phyloP scores from a whole-genome alignment of 92 coral and sea anemone species.

The Paragorgia papillata region DNA sequence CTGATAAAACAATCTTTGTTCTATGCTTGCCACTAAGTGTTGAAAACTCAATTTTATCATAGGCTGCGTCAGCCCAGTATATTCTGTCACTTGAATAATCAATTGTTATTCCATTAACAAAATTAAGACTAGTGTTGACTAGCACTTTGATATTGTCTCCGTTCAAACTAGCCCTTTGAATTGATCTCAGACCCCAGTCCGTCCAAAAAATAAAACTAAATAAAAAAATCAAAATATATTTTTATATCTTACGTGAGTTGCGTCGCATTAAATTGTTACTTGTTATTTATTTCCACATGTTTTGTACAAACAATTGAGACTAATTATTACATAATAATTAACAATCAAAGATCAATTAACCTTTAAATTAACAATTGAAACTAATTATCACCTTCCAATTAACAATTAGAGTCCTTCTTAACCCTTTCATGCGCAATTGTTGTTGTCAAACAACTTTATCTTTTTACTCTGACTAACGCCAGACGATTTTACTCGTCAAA shows the following conservation, averaged over 20 bases:
- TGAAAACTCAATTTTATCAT: constrained; percentile 63
- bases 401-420: no score
- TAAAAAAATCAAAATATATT: neutral
- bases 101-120: constrained; percentile 77
- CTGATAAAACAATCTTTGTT: neutral
- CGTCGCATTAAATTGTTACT: neutral
- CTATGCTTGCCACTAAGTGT: constrained; percentile 60
- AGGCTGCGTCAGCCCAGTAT: constrained; percentile 83
- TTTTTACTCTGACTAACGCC: no score
- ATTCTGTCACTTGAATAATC: constrained; percentile 66
- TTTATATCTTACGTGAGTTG: no score
- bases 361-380: no score
- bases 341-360: no score
- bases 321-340: no score
- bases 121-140: constrained; percentile 48
- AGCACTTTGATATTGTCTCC: constrained; percentile 70
- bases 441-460: no score
- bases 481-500: no score
- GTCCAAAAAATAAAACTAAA: constrained; percentile 81
- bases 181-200: constrained; percentile 80
- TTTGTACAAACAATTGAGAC: no score
- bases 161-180: constrained; percentile 72
- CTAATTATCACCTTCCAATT: no score
- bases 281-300: neutral
- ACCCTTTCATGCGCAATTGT: no score